Evolutionary conservation across 2,113 vertebrate species (phyloP).

Genomic region (Myotis lucifugus): DNA sequence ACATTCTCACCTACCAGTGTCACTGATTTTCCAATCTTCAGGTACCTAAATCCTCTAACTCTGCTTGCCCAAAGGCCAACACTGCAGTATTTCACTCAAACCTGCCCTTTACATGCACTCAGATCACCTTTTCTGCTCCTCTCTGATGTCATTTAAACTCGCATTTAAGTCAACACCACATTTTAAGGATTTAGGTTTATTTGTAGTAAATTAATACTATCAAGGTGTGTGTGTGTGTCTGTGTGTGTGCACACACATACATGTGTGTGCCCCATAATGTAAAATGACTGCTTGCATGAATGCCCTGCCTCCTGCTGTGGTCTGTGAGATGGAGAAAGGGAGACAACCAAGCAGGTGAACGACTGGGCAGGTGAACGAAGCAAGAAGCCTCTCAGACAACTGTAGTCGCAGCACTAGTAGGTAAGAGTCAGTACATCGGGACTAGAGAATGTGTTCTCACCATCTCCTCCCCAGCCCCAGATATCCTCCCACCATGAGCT

Average conservation of each 20-base stretch:
- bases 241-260: rapidly evolving
- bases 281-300: background rate
- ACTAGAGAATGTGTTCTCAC: background rate
- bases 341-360: background rate
- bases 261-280: background rate
- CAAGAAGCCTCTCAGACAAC: background rate
- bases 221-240: background rate
- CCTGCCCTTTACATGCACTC: background rate
- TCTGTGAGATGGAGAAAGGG: background rate
- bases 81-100: background rate
- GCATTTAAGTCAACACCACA: background rate
- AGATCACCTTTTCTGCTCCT: background rate
- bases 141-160: background rate
- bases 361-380: background rate
- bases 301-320: background rate
- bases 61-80: background rate
- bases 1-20: background rate
- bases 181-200: background rate
- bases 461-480: background rate
- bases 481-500: background rate
- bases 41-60: background rate
- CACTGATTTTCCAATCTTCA: background rate
- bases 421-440: background rate
- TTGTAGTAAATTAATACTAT: background rate
- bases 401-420: background rate